Percentiles rank a stretch among this genome's conserved stretches.
phyloP scores from a whole-genome alignment of 1,140 invertebrate species.

The Lepidurus arcticus region DNA sequence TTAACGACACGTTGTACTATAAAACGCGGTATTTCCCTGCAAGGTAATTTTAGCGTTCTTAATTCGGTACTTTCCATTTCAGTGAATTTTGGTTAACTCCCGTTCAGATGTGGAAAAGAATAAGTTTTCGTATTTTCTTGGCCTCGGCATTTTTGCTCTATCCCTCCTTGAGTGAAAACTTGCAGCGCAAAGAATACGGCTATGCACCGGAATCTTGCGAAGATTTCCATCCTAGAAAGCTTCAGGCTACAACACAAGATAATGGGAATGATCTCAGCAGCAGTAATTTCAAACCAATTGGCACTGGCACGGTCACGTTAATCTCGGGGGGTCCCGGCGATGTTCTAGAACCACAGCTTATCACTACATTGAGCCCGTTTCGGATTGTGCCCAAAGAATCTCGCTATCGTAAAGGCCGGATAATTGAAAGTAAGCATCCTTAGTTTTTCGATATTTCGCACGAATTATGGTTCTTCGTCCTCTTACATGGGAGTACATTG shows the following conservation, averaged over 20 bases:
- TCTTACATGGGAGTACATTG: neutral
- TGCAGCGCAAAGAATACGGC: neutral
- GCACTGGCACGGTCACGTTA: neutral
- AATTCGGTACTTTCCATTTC: neutral
- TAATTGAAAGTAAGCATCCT: slow-evolving; percentile 24
- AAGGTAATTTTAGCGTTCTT: no score
- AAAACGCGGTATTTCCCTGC: no score
- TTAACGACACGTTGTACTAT: neutral
- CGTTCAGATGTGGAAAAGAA: neutral
- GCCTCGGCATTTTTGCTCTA: neutral
- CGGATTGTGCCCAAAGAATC: slow-evolving; percentile 15
- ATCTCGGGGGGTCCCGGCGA: neutral
- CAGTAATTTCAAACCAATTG: neutral
- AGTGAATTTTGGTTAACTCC: neutral
- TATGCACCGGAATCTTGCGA: slow-evolving; percentile 26
- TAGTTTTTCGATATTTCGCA: neutral
- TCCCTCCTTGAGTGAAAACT: neutral
- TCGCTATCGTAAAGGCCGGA: slow-evolving; percentile 32
- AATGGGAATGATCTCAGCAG: neutral
- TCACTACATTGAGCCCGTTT: slow-evolving; percentile 31
- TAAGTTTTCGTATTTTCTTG: neutral
- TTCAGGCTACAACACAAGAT: neutral
- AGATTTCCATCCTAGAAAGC: neutral
- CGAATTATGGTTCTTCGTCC: neutral
- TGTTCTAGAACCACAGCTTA: slow-evolving; percentile 24